Base-by-base conservation (phyloP, 2,797 vertebrate species). In the Anomalospiza imberbis region DNA sequence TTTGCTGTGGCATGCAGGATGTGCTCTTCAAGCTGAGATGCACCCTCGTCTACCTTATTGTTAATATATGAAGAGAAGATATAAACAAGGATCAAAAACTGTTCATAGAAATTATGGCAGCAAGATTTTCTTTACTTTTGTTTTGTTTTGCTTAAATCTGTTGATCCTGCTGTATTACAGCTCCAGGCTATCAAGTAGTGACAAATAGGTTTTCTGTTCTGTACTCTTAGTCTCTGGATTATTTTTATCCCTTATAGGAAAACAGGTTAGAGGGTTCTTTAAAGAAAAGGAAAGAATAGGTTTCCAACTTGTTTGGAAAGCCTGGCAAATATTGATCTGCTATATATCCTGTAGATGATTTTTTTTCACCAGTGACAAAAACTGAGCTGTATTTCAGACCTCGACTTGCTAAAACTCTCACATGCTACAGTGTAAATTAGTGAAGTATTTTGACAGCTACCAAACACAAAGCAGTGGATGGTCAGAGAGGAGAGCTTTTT, bases 191-290 rank as follows among this genome's bases (percentile, higher is more conserved):
- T 84, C 36, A 50, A 67, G 48, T 75, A 94, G 48, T 75, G 42
- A 92, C 78, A 91, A 93, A 93, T 62, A 91, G 48, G 55, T 95
- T 96, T 96, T 95, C 65, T 90, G 61, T 92, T 95, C 88, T 89
- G n/a, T 44, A 82, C 19, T 79, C 38, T 78, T 67, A 58, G 57
- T 74, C 91, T 81, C 84, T 89, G 71, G 25, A 54, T 5, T 53
- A 73, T 81, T 93, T 94, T 77, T 24, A 80, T 91, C 19, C 58
- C 53, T 73, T 81, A 28, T 68, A 93, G 36, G 85, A 88, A 88
- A 94, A 57, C n/a, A 89, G 92, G 58, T 91, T 62, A 73, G 25
- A 87, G 38, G 22, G 22, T 55, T 89, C 67, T 89, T 67, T 67
- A 89, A 92, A 88, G 34, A 92, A 60, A 36, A 60, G 71, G 80